Percentiles rank a stretch among this genome's conserved stretches.
phyloP scores from a whole-genome alignment of 2,797 vertebrate species.

The Falco berigora region DNA sequence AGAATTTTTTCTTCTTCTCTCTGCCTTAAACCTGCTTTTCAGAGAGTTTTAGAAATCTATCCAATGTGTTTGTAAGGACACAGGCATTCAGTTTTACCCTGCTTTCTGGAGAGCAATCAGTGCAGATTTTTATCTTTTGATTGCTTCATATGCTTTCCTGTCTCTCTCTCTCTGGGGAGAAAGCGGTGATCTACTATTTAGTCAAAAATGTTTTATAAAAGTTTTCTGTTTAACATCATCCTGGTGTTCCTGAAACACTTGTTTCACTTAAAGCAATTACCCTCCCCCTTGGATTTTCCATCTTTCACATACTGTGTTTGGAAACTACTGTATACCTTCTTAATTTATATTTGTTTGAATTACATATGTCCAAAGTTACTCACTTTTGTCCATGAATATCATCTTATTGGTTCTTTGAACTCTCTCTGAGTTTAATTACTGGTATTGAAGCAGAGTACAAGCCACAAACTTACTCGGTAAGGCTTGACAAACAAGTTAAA shows the following conservation, averaged over 20 bases:
- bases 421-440: background rate
- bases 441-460: background rate
- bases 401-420: background rate
- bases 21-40: background rate
- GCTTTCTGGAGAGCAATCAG: background rate
- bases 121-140: constrained; percentile 55
- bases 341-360: background rate
- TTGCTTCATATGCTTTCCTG: background rate
- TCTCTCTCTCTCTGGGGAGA: background rate
- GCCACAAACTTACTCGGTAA: background rate
- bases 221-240: background rate
- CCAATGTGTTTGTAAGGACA: background rate
- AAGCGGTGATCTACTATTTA: background rate
- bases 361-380: background rate
- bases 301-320: background rate
- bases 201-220: background rate
- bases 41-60: background rate
- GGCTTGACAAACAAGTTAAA: background rate
- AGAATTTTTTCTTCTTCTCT: background rate
- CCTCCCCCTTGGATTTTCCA: background rate
- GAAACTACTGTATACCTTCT: background rate
- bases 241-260: background rate
- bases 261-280: background rate
- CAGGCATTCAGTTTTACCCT: background rate
- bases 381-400: background rate